A percentile compares a stretch with the other conserved stretches of the same genome.
Evolutionary conservation across 2,888 invertebrate species (phyloP).

Genomic region (Eilema caniola): DNA sequence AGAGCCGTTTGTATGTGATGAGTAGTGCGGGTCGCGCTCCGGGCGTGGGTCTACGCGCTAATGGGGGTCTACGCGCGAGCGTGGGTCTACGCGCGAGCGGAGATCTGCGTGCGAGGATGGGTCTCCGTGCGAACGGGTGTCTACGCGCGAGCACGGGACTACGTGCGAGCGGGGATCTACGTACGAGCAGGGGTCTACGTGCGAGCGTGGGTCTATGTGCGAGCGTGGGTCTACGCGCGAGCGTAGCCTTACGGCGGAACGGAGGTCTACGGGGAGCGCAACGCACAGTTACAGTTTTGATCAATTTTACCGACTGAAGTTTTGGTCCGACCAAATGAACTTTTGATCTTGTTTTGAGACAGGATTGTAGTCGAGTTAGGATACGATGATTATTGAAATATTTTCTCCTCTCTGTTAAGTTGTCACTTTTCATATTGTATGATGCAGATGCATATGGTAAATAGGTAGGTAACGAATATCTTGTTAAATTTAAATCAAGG

Average conservation of each 20-base stretch:
- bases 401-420: slow-evolving; percentile 77
- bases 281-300: slow-evolving; percentile 74
- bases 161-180: not conserved
- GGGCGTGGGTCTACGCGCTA: slow-evolving; percentile 33
- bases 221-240: not conserved
- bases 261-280: slow-evolving; percentile 16
- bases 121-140: slow-evolving; percentile 31
- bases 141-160: slow-evolving; percentile 8
- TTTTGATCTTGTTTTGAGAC: slow-evolving; percentile 84
- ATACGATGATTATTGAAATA: slow-evolving; percentile 74
- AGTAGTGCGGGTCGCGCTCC: slow-evolving; percentile 46
- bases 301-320: slow-evolving; percentile 85
- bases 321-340: slow-evolving; percentile 87
- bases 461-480: slow-evolving; percentile 85
- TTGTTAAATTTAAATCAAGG: slow-evolving; percentile 83
- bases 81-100: not conserved
- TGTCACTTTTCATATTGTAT: slow-evolving; percentile 72
- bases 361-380: slow-evolving; percentile 81
- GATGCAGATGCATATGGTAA: slow-evolving; percentile 70
- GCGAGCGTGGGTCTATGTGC: slow-evolving; percentile 28
- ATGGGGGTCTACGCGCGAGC: slow-evolving; percentile 22
- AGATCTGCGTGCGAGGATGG: slow-evolving; percentile 23
- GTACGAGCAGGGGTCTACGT: slow-evolving; percentile 31
- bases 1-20: slow-evolving; percentile 60
- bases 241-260: too few species aligned